Evolutionary conservation across 2,113 vertebrate genomes (phyloP).

Genomic region (Pygoscelis adeliae): DNA sequence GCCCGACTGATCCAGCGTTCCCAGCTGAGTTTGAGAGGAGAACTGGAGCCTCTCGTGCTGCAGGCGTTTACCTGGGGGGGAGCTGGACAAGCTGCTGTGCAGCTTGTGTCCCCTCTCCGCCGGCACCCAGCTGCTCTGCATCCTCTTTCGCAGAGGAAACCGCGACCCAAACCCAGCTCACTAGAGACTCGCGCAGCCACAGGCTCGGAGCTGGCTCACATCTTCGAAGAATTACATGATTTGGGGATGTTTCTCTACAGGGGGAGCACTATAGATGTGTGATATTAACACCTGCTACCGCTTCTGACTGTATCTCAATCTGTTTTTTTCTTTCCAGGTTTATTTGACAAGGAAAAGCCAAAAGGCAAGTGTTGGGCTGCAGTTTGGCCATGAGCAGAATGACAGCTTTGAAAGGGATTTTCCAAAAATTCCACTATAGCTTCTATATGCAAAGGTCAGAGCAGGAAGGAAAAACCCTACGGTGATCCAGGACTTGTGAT

Average conservation of each 20-base stretch:
- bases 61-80: not conserved
- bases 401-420: not conserved
- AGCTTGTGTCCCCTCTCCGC: not conserved
- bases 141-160: not conserved
- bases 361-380: not conserved
- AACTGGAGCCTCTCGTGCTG: not conserved
- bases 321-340: not conserved
- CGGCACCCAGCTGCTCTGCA: not conserved
- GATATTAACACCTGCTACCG: not conserved
- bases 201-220: accelerated
- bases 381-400: not conserved
- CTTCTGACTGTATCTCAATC: accelerated
- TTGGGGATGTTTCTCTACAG: not conserved
- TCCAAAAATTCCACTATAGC: not conserved
- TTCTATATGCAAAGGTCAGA: not conserved
- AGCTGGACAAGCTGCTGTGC: not conserved
- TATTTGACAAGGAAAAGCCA: not conserved
- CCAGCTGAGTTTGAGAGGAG: not conserved
- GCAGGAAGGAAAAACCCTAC: not conserved
- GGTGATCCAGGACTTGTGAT: not conserved
- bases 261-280: accelerated
- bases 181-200: accelerated
- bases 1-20: not conserved
- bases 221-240: accelerated
- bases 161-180: not conserved